Evolutionary conservation across 2,888 invertebrate species (phyloP).

Genomic region (Schizaphis graminum): DNA sequence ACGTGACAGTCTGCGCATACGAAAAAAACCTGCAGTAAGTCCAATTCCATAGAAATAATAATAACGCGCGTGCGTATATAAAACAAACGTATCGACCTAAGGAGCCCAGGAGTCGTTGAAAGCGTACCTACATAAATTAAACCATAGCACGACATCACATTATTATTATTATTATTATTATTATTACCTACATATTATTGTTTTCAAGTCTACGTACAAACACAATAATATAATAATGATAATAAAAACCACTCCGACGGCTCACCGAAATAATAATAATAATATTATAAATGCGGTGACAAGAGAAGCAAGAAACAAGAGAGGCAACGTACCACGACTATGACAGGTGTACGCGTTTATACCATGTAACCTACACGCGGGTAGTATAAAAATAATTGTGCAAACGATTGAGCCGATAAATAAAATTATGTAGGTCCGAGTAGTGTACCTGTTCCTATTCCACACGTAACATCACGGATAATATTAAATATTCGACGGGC

Average conservation of each 20-base stretch:
- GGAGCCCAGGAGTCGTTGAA: constrained; percentile 4
- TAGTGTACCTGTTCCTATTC: background rate
- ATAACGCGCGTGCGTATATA: background rate
- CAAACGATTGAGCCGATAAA: constrained; percentile 17
- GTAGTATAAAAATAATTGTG: background rate
- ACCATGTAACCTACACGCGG: background rate
- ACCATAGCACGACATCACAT: background rate
- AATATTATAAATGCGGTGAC: background rate
- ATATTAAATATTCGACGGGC: background rate
- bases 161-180: too few species aligned
- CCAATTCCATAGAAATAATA: background rate
- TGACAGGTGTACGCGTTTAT: background rate
- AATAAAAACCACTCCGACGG: background rate
- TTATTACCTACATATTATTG: constrained; percentile 27
- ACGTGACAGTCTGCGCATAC: background rate
- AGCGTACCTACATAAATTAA: constrained; percentile 24
- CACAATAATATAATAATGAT: constrained; percentile 25
- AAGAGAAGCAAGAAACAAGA: constrained; percentile 1
- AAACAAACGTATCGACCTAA: constrained; percentile 20
- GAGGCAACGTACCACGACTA: background rate
- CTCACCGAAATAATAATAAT: background rate
- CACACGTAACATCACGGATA: background rate
- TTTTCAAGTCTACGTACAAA: background rate
- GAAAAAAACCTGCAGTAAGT: background rate
- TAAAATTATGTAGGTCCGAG: background rate